Conservation (phyloP, 1,140 invertebrate genomes). For the Lysiphlebus fabarum region DNA sequence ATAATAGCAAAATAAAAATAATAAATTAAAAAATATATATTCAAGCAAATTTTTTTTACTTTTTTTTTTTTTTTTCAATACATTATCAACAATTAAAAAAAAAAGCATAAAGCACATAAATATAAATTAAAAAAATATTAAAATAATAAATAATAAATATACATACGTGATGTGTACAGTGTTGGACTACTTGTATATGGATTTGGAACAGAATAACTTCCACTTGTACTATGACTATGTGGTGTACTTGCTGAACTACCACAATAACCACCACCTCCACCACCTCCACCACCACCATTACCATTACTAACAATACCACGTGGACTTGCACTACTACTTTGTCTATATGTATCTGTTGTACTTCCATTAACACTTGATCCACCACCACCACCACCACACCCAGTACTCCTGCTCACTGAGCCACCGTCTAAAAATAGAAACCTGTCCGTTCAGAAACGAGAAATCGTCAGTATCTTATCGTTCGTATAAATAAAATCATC, state of each 20-base stretch:
- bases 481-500: conserved; percentile 20
- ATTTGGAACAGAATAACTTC: conserved; percentile 63
- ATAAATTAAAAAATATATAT: neutral
- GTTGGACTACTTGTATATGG: conserved; percentile 56
- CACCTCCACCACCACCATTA: too few relatives aligned
- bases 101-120: too few relatives aligned
- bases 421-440: conserved; percentile 90
- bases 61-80: too few relatives aligned
- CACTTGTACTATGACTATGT: conserved; percentile 74
- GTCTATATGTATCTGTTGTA: conserved; percentile 76
- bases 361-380: conserved; percentile 52
- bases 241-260: conserved; percentile 88
- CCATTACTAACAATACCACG: conserved; percentile 56
- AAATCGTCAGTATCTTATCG: conserved; percentile 54
- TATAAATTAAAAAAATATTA: neutral
- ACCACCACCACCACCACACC: conserved; percentile 70
- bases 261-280: conserved; percentile 75
- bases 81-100: too few relatives aligned
- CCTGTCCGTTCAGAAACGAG: conserved; percentile 66
- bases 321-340: conserved; percentile 78
- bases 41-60: too few relatives aligned
- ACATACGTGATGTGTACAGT: conserved; percentile 56
- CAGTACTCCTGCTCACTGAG: conserved; percentile 62
- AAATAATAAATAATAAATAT: conserved; percentile 24
- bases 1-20: conserved; percentile 47